phyloP scores from a whole-genome alignment of 2,797 vertebrate species.

The Neosalanx taihuensis region DNA sequence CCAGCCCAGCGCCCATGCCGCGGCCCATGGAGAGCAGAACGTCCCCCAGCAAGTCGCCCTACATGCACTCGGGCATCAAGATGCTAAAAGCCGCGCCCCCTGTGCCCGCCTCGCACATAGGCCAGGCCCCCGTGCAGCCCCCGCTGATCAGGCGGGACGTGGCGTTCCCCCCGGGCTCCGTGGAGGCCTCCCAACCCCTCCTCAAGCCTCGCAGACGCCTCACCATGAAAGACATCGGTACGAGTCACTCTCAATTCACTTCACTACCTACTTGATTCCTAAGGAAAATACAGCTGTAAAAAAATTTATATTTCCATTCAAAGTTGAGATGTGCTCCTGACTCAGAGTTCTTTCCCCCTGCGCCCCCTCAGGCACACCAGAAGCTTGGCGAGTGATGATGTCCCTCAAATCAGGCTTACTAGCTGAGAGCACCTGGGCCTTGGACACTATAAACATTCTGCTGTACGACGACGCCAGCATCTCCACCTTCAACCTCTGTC shows the following conservation, averaged over 20 bases:
- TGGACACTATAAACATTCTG: constrained; percentile 98
- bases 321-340: no score
- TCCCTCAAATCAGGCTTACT: constrained; percentile 96
- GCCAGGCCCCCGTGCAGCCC: constrained; percentile 86
- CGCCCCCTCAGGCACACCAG: constrained; percentile 85
- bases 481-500: constrained; percentile 93
- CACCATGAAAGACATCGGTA: constrained; percentile 98
- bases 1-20: constrained; percentile 90
- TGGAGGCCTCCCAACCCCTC: constrained; percentile 91
- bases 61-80: constrained; percentile 93
- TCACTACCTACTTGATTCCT: neutral
- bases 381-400: constrained; percentile 99
- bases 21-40: constrained; percentile 93
- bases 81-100: constrained; percentile 97
- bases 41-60: constrained; percentile 94
- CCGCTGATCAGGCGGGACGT: constrained; percentile 92
- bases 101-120: constrained; percentile 91
- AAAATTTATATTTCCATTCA: no score
- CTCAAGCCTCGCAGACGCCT: constrained; percentile 90
- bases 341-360: neutral
- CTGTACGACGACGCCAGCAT: constrained; percentile 98
- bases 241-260: constrained; percentile 21
- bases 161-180: constrained; percentile 92
- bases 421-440: constrained; percentile 98
- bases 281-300: no score